Evolutionary conservation across 2,797 vertebrate genomes (phyloP), one percentile per base, ranked within the genome.

Genomic region (Catostomus latipinnis): DNA sequence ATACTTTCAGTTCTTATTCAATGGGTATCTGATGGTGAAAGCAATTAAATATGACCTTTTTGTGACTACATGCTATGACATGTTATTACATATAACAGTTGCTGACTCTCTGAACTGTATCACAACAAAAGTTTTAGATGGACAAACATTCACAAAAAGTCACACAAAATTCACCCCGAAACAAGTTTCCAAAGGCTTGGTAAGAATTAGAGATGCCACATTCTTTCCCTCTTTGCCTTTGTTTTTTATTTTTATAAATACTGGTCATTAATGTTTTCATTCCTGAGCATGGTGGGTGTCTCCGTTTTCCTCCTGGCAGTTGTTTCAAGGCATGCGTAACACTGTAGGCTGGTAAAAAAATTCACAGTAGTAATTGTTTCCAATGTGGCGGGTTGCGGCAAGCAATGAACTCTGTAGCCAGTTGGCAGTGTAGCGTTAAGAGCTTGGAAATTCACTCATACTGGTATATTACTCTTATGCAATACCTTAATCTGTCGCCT

Each of bases 271-370:
- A 70, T 85, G 83, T 85, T 85, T 71, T 85, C 76, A 85, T 83
- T 86, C 79, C 83, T 75, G 67, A 82, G 74, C 76, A 72, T 2
- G 56, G 56, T 76, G 76, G 53, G 72, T 80, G 67, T 84, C 57
- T 85, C 74, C 48, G 46, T 72, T 58, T 71, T 82, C 69, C 61
- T 63, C 14, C 18, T 2, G 34, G 34, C 34, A 34, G 52, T 63
- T 76, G 73, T 82, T 82, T 79, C 68, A 82, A 87, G 76, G 80
- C 81, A 85, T 86, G 79, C 60, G 71, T 60, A 85, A 83, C 80
- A 57, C 69, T 74, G 70, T 60, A 60, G 80, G 43, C 72, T 85
- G 68, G 76, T 3, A 75, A 83, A 85, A 71, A 49, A 71, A 73
- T 77, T 76, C 82, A 69, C 73, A 73, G 73, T 83, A 76, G 68